Evolutionary conservation across 2,797 vertebrate species (phyloP).

Genomic region (Catamblyrhynchus diadema): DNA sequence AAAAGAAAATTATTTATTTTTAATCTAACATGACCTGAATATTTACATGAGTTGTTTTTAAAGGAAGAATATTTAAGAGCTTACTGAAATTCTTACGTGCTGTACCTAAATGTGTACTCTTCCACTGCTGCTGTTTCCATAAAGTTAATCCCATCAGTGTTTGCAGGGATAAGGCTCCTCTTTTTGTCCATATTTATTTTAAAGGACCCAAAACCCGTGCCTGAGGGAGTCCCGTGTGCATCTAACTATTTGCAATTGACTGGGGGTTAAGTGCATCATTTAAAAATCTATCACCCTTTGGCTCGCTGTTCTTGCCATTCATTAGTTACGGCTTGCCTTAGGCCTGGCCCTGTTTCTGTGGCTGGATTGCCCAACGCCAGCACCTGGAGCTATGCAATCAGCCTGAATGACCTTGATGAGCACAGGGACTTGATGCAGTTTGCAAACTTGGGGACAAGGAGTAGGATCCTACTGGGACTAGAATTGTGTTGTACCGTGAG

Average conservation of each 20-base stretch:
- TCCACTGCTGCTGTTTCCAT: background rate
- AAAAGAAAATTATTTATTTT: background rate
- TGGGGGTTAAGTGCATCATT: background rate
- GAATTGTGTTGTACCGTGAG: background rate
- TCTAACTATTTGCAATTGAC: background rate
- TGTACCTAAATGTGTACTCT: background rate
- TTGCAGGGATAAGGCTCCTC: background rate
- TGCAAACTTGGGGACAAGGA: background rate
- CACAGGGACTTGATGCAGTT: background rate
- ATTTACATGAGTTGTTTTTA: background rate
- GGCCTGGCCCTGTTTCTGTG: background rate
- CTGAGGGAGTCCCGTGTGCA: accelerated
- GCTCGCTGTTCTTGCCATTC: background rate
- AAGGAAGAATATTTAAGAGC: background rate
- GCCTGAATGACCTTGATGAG: background rate
- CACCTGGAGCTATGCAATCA: background rate
- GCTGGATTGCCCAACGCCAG: background rate
- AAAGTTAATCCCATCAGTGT: background rate
- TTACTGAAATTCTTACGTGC: background rate
- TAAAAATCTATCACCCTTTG: constrained; percentile 31
- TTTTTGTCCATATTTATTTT: background rate
- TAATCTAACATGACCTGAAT: background rate
- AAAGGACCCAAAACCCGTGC: background rate
- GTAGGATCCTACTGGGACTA: background rate
- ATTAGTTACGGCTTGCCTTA: background rate